These are phyloP conservation scores for Eupithecia abbreviata DNA, from an alignment of 2,888 invertebrate genomes.

Conservation along the genomic window DNA sequence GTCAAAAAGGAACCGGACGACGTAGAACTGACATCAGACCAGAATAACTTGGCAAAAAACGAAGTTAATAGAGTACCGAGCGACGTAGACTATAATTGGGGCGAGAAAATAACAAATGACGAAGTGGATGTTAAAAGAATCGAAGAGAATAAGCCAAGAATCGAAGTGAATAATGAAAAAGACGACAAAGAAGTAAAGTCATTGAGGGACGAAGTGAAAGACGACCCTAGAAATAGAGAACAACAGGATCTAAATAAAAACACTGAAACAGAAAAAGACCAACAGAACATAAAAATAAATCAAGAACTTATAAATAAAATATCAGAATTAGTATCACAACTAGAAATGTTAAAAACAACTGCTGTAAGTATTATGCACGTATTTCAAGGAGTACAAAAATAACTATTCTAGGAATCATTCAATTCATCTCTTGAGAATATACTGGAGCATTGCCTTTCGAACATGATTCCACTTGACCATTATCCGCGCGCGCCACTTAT, in stretches of 20 bases:
- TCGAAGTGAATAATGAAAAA: neutral
- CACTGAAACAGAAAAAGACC: constrained; percentile 45
- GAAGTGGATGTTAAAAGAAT: neutral
- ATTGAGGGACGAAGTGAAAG: constrained; percentile 34
- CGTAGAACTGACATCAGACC: too few species aligned
- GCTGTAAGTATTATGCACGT: constrained; percentile 49
- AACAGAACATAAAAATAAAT: constrained; percentile 42
- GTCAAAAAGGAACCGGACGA: neutral
- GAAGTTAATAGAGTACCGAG: too few species aligned
- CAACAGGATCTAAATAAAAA: constrained; percentile 42
- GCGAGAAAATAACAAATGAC: neutral
- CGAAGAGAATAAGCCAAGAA: neutral
- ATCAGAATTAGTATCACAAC: constrained; percentile 58
- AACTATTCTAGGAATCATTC: neutral
- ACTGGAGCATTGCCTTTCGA: neutral
- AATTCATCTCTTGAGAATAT: neutral
- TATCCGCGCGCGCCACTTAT: neutral
- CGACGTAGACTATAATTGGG: neutral
- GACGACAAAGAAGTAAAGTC: neutral
- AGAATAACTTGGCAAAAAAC: too few species aligned
- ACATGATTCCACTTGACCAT: neutral
- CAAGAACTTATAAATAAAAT: constrained; percentile 55
- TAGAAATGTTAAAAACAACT: constrained; percentile 54
- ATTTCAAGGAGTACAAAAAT: constrained; percentile 1
- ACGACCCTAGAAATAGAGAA: constrained; percentile 69